A percentile compares a stretch with the other conserved stretches of the same genome.
phyloP scores from a whole-genome alignment of 2,113 vertebrate genomes.

The Telmatochromis bifrenatus region DNA sequence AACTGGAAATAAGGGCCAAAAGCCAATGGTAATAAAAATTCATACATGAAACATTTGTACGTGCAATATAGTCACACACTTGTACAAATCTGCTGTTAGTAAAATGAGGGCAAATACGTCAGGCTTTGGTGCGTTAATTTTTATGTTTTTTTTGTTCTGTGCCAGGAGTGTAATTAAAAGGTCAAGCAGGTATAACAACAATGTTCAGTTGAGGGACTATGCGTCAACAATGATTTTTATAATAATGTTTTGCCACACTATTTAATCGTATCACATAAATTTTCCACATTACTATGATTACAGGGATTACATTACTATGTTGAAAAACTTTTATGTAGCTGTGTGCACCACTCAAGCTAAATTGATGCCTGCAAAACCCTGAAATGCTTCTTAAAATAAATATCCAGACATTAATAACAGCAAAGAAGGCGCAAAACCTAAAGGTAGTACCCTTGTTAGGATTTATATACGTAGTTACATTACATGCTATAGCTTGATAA shows the following conservation, averaged over 20 bases:
- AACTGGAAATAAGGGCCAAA: not conserved
- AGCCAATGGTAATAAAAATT: not conserved
- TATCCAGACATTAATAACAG: not conserved
- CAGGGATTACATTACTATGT: not conserved
- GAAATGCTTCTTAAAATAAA: not conserved
- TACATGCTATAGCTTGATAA: not conserved
- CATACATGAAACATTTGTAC: not conserved
- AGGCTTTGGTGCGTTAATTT: not conserved
- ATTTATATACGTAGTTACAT: not conserved
- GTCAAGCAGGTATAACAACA: not conserved
- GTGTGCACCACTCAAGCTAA: not conserved
- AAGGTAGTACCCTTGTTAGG: not conserved
- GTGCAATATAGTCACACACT: not conserved
- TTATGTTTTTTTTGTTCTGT: fast-evolving
- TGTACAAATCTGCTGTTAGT: fast-evolving
- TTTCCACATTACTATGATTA: not conserved
- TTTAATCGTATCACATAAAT: not conserved
- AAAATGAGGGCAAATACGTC: not conserved
- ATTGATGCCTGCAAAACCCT: not conserved
- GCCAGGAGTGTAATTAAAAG: not conserved
- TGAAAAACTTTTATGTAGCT: not conserved
- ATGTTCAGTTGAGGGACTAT: not conserved
- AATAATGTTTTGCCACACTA: not conserved
- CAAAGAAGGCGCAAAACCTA: not conserved
- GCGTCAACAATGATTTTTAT: no score